Conservation (phyloP, 2,113 vertebrate species). For the human region GRCh38 chr7:27157001-27157500, state of each 20-base stretch:
- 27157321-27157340: constrained; percentile 72
- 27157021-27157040: background rate
- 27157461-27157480: background rate
- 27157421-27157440: background rate
- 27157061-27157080: background rate
- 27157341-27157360: constrained; percentile 63
- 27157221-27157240: constrained; percentile 70
- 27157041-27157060: background rate
- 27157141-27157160: background rate
- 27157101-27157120: background rate
- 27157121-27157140: background rate
- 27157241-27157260: constrained; percentile 28
- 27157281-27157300: constrained; percentile 63
- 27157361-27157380: background rate
- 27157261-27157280: constrained; percentile 39
- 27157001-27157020: background rate
- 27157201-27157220: constrained; percentile 58
- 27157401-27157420: constrained; percentile 23
- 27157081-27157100: background rate
- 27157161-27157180: background rate
- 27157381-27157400: background rate
- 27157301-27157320: constrained; percentile 73
- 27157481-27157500: background rate
- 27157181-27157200: constrained; percentile 20
- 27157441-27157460: background rate